Conservation (phyloP, 2,888 invertebrate genomes). For the Lasioglossum vierecki region DNA sequence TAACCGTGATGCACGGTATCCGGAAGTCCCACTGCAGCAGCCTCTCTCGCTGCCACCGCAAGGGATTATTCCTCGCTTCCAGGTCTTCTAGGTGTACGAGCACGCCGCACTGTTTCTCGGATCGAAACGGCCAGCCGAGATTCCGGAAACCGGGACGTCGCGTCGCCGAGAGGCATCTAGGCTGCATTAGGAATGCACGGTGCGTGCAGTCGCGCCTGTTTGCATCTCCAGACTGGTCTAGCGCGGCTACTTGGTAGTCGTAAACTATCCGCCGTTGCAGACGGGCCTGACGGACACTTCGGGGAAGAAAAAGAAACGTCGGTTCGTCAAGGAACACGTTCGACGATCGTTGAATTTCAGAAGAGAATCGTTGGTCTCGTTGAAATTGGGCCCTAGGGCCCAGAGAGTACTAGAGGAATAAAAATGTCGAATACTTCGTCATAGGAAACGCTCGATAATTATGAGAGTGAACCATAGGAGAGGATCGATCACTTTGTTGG, state of each 20-base stretch:
- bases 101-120: not conserved
- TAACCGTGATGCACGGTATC: constrained; percentile 56
- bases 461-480: too few relatives aligned
- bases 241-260: constrained; percentile 60
- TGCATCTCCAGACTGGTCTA: constrained; percentile 63
- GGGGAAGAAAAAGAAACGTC: constrained; percentile 25
- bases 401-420: not conserved
- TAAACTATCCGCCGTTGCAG: constrained; percentile 41
- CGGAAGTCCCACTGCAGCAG: constrained; percentile 68
- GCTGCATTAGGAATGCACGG: constrained; percentile 54
- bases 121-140: not conserved
- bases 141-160: not conserved
- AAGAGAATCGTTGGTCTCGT: not conserved
- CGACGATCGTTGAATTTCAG: not conserved
- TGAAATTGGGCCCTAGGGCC: too few relatives aligned
- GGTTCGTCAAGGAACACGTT: not conserved
- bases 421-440: too few relatives aligned
- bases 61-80: constrained; percentile 46
- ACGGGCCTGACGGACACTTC: constrained; percentile 32
- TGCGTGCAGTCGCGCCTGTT: constrained; percentile 54
- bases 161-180: constrained; percentile 36
- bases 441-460: too few relatives aligned
- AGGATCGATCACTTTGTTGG: too few relatives aligned
- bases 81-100: constrained; percentile 14
- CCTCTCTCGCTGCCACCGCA: constrained; percentile 36